Evolutionary conservation across 2,797 vertebrate species (phyloP).

Genomic region (Fratercula arctica): DNA sequence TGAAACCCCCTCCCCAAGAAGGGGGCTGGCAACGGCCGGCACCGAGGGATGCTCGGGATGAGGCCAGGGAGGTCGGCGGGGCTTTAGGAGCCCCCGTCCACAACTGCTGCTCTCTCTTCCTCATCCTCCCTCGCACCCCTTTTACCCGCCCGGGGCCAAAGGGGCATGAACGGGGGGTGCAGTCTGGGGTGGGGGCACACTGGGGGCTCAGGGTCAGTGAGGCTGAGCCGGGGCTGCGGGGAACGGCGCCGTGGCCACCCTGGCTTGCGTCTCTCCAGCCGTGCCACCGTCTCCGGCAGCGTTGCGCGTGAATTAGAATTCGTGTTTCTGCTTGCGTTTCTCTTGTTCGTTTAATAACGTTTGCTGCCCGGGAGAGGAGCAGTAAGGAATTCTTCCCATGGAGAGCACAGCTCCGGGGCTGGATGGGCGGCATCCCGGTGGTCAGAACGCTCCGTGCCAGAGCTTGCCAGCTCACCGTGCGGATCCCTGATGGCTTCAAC

Average conservation of each 20-base stretch:
- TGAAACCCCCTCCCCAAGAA: neutral
- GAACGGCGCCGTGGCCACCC: neutral
- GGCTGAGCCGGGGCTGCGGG: neutral
- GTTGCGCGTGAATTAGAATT: neutral
- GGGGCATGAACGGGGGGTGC: neutral
- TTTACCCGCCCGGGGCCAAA: no score
- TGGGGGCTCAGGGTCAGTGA: no score
- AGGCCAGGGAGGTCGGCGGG: neutral
- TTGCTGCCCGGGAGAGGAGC: neutral
- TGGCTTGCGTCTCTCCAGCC: neutral
- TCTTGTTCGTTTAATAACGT: neutral
- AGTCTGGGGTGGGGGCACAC: neutral
- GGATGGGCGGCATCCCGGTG: neutral
- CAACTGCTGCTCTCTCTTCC: neutral
- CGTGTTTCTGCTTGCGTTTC: neutral
- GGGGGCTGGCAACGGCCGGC: neutral
- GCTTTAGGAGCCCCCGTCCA: neutral
- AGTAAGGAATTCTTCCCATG: neutral
- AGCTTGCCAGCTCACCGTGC: neutral
- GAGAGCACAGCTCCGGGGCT: neutral
- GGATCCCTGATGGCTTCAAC: neutral
- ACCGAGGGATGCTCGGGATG: neutral
- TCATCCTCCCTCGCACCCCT: neutral
- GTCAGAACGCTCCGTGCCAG: neutral
- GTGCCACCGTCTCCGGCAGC: neutral